phyloP scores from a whole-genome alignment of 2,888 invertebrate species.

The Ornithoptera alexandrae region DNA sequence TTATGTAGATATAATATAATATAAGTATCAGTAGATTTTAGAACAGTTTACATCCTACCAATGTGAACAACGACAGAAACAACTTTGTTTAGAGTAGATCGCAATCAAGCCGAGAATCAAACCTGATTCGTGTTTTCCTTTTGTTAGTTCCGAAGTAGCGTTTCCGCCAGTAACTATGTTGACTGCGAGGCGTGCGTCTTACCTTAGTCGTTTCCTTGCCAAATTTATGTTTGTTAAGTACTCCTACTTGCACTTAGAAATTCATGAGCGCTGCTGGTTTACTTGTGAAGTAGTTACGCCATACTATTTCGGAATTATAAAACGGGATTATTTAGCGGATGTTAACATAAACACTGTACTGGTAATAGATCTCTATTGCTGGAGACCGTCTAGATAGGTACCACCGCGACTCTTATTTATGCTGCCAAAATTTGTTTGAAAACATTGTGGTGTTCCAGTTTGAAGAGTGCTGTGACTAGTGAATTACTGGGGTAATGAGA shows the following conservation, averaged over 20 bases:
- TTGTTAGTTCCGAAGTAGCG: slow-evolving; percentile 13
- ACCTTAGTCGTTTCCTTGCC: slow-evolving; percentile 22
- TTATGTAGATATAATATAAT: neutral
- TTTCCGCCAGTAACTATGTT: slow-evolving; percentile 19
- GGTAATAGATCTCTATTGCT: too few relatives aligned
- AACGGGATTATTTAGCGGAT: neutral
- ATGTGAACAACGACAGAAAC: neutral
- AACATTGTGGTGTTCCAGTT: too few relatives aligned
- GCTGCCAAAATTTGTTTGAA: too few relatives aligned
- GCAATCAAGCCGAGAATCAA: neutral
- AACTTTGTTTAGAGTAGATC: neutral
- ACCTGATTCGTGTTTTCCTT: slow-evolving; percentile 11
- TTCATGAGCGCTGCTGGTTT: slow-evolving; percentile 6
- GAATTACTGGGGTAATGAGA: too few relatives aligned
- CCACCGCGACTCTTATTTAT: too few relatives aligned
- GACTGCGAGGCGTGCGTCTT: slow-evolving; percentile 19
- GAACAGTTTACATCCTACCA: neutral
- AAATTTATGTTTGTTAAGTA: slow-evolving; percentile 29
- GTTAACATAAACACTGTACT: too few relatives aligned
- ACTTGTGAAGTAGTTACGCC: neutral
- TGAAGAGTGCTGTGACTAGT: too few relatives aligned
- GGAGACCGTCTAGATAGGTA: too few relatives aligned
- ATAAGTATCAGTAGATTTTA: neutral
- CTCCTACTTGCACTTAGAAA: slow-evolving; percentile 19
- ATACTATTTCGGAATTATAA: neutral